Base-by-base conservation (phyloP, 2,888 invertebrate genomes). In the Agrochola circellaris region DNA sequence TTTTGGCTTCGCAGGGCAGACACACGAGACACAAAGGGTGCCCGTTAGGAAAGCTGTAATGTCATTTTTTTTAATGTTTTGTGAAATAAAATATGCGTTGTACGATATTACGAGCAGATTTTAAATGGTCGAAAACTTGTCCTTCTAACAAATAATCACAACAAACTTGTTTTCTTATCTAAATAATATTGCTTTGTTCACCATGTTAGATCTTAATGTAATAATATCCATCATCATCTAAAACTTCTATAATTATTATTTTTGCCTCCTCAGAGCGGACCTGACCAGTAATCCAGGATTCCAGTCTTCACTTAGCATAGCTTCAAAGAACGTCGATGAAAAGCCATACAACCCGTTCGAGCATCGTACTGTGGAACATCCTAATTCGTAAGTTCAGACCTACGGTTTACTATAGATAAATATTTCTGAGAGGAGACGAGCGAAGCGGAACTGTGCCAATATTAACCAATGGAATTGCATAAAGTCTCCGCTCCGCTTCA, bases 301-400 rank as follows among this genome's bases (percentile, higher is more conserved):
- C 77, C 94, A 94, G 79, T 97, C 96, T 1, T 93, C 95, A n/a
- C 82, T 96, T 2, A 96, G 95, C 77, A 92, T 97, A 73, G 89
- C 92, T 13, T 96, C 97, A 0, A 97, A 97, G 81, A 90, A 83
- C 60, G 84, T 84, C 67, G 69, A 95, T 74, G 96, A 96, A 72
- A 96, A 97, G 81, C 97, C 97, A 75, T 98, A 98, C 91, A 95
- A 97, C 90, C 98, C 98, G 0, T 98, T 98, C 87, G 97, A 98
- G n/a, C 95, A 98, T 91, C 96, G 98, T 65, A 96, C 97, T 74
- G 96, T 97, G 45, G 97, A 96, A 66, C 97, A 98, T 90, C 97
- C 98, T 0, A 98, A 97, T 84, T 97, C 98, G 98, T 98, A 60
- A 60, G 60, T 56, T 0, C n/a, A 56, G 6, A 56, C 56, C n/a